These are phyloP conservation scores for Formicarius rufipectus DNA, from an alignment of 2,113 vertebrate genomes.

Conservation along the genomic window DNA sequence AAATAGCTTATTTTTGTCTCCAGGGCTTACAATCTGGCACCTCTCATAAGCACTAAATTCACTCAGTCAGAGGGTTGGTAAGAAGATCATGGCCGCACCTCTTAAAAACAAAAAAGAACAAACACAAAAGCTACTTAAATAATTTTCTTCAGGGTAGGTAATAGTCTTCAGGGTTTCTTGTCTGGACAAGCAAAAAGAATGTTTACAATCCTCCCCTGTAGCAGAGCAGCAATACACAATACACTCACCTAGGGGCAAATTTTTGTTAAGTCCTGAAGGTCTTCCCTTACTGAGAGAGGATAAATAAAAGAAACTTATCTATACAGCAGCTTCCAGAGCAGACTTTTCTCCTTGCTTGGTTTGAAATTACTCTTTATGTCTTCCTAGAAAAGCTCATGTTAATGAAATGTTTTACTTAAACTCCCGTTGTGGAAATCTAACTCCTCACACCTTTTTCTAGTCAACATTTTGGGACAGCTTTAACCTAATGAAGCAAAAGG, in stretches of 20 bases:
- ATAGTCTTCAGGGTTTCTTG: slow-evolving; percentile 40
- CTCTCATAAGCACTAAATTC: slow-evolving; percentile 25
- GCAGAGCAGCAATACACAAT: slow-evolving; percentile 26
- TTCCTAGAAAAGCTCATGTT: not conserved
- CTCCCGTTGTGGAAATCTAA: not conserved
- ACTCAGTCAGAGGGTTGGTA: slow-evolving; percentile 1
- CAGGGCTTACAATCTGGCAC: slow-evolving; percentile 24
- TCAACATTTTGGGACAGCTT: not conserved
- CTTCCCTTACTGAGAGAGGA: not conserved
- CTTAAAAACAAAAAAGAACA: not conserved
- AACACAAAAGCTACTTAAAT: slow-evolving; percentile 55
- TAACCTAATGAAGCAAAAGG: not conserved
- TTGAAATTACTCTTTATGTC: not conserved
- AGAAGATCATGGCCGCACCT: slow-evolving; percentile 12
- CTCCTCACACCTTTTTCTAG: not conserved
- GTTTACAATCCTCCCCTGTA: slow-evolving; percentile 47
- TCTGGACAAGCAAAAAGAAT: slow-evolving; percentile 54
- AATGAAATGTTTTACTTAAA: not conserved
- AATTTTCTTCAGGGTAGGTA: slow-evolving; percentile 40
- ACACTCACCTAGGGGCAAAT: not conserved
- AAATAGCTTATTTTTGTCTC: slow-evolving; percentile 44
- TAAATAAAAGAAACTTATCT: slow-evolving; percentile 28
- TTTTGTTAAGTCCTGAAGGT: slow-evolving; percentile 24
- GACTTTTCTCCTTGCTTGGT: not conserved
- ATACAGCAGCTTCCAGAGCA: slow-evolving; percentile 9